Base-by-base conservation (phyloP, 2,888 invertebrate species). In the Polydrusus tereticollis region DNA sequence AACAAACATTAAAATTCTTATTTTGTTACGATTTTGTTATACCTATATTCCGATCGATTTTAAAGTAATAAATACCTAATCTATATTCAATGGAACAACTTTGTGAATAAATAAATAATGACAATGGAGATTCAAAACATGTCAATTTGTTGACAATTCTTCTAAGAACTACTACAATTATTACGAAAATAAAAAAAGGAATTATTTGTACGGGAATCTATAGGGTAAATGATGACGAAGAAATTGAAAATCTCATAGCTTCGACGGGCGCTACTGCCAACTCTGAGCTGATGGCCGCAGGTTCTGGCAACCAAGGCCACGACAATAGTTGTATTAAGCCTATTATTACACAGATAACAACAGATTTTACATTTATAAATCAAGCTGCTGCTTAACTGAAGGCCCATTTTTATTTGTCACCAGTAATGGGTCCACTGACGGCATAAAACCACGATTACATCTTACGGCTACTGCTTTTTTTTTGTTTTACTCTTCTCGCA, bases 311-410 rank as follows among this genome's bases (percentile, higher is more conserved):
- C 73, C 83, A 85, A 85, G 85, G 84, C 82, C 84, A 84, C 79
- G 80, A 80, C 81, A 83, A 83, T 83, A 82, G 77, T 81, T 81
- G 79, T 80, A 81, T 82, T 81, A 79, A 79, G 78, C 78, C 75
- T 69, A 74, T 75, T 77, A 77, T 76, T 73, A 77, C 76, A 79
- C 78, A 79, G 77, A 80, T 79, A 77, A 79, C 77, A 57, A 62
- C 41, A 69, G 52, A 69, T 63, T 69, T 69, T 55, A 63, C 52
- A 63, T 55, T 62, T 59, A 69, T 62, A 50, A 69, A 55, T 41
- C 59, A 59, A 47, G 67, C 67, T 67, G 67, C 59, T 67, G 66
- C 45, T 66, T 66, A 67, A 67, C 67, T 47, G 50, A 67, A 67
- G 47, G 67, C 43, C 59, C 29, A 67, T 59, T 67, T 67, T 67